A percentile compares a stretch with the other conserved stretches of the same genome.
Evolutionary conservation across 2,113 vertebrate species (phyloP).

Genomic region (Melospiza georgiana): DNA sequence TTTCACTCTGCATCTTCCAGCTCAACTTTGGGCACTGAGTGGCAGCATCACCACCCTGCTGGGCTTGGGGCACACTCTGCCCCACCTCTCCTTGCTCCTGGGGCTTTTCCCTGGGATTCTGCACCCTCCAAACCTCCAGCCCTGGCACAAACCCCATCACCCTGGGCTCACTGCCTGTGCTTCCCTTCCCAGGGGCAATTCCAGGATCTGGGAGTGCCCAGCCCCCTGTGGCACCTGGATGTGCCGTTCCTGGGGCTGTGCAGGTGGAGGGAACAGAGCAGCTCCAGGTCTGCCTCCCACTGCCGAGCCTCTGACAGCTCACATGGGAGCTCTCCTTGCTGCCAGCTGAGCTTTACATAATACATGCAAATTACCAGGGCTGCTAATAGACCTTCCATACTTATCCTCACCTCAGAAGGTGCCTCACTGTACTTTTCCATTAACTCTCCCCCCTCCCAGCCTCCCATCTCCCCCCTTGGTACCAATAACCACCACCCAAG

Average conservation of each 20-base stretch:
- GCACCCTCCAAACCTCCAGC: not conserved
- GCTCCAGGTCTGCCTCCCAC: slow-evolving; percentile 23
- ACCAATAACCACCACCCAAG: not conserved
- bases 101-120: not conserved
- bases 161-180: fast-evolving
- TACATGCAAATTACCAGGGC: slow-evolving; percentile 15
- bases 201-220: not conserved
- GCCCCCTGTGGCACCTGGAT: not conserved
- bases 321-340: slow-evolving; percentile 47
- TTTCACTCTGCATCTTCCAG: not conserved
- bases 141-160: fast-evolving
- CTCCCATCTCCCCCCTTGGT: not conserved
- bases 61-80: not conserved
- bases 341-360: slow-evolving; percentile 30
- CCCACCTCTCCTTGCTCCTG: not conserved
- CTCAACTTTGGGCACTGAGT: not conserved
- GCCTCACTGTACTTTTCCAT: slow-evolving; percentile 49
- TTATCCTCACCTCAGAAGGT: slow-evolving; percentile 22
- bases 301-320: slow-evolving; percentile 49
- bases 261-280: not conserved
- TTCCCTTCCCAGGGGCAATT: fast-evolving
- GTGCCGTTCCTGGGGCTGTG: not conserved
- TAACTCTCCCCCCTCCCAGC: not conserved
- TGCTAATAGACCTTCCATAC: slow-evolving; percentile 40
- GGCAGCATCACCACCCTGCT: fast-evolving